Percentiles rank a stretch among this genome's conserved stretches.
Conservation (phyloP, 2,113 vertebrate genomes). For the Chaetodon trifascialis region DNA sequence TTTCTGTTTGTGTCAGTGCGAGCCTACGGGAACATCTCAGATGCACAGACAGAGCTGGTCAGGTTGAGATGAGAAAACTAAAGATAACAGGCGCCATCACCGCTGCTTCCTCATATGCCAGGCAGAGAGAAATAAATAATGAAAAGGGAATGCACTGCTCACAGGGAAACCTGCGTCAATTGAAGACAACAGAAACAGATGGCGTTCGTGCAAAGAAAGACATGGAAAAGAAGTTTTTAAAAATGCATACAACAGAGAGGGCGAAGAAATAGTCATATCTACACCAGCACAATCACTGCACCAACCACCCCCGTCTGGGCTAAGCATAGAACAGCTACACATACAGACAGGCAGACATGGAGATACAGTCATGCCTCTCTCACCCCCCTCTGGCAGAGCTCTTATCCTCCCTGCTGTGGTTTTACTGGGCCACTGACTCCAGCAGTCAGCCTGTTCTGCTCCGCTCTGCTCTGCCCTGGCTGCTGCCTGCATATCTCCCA, state of each 20-base stretch:
- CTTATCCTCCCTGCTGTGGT: conserved; percentile 69
- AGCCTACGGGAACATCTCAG: conserved; percentile 22
- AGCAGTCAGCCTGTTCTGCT: conserved; percentile 64
- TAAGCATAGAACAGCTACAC: conserved; percentile 33
- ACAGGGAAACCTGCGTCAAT: not conserved
- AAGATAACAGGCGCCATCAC: conserved; percentile 10
- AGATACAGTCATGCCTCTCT: conserved; percentile 61
- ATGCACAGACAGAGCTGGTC: conserved; percentile 12
- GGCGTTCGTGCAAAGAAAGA: not conserved
- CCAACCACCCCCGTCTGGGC: conserved; percentile 13
- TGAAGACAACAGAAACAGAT: conserved; percentile 15
- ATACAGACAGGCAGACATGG: conserved; percentile 40
- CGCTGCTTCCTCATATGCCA: conserved; percentile 13
- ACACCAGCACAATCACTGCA: not conserved
- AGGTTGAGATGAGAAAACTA: conserved; percentile 16
- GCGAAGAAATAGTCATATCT: not conserved
- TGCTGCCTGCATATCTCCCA: conserved; percentile 65
- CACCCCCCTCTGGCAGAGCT: conserved; percentile 51
- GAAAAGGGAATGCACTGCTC: not conserved
- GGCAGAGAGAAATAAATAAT: conserved; percentile 41
- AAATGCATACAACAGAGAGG: conserved; percentile 13
- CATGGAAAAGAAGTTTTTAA: not conserved
- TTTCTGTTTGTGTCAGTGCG: conserved; percentile 24
- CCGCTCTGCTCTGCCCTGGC: conserved; percentile 54
- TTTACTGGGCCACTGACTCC: conserved; percentile 78